phyloP scores from a whole-genome alignment of 30 jellyfish, hydroid and myxozoan genomes.

The Mastigias papua region DNA sequence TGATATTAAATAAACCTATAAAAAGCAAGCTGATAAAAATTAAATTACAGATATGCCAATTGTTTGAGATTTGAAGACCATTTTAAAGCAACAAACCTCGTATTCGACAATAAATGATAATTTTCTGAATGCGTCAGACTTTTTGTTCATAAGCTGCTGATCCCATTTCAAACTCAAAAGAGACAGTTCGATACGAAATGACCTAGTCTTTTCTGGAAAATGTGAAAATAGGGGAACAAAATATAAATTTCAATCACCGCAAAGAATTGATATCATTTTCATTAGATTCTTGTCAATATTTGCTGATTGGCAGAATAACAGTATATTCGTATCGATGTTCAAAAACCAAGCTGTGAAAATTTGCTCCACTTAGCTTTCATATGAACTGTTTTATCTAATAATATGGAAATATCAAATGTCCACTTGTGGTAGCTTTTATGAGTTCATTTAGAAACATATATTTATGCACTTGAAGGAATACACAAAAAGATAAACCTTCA shows the following conservation, averaged over 20 bases:
- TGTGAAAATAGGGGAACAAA: neutral
- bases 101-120: conserved; percentile 36
- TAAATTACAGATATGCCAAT: neutral
- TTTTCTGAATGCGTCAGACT: conserved; percentile 34
- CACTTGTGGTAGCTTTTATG: neutral
- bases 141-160: neutral
- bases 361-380: too few relatives aligned
- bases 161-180: conserved; percentile 51
- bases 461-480: neutral
- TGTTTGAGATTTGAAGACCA: neutral
- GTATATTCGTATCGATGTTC: too few relatives aligned
- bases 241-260: too few relatives aligned
- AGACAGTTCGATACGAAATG: conserved; percentile 19
- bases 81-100: conserved; percentile 10
- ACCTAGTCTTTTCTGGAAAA: conserved; percentile 44
- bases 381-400: too few relatives aligned
- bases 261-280: too few relatives aligned
- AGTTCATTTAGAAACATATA: neutral
- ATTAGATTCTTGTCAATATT: too few relatives aligned
- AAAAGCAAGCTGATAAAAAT: neutral
- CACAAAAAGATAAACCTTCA: conserved; percentile 3
- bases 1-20: too few relatives aligned
- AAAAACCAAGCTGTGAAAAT: too few relatives aligned
- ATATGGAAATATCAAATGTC: too few relatives aligned
- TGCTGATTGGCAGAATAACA: too few relatives aligned